Evolutionary conservation across 2,888 invertebrate genomes (phyloP), one percentile per base, ranked within the genome.

Genomic region (Spodoptera exigua): DNA sequence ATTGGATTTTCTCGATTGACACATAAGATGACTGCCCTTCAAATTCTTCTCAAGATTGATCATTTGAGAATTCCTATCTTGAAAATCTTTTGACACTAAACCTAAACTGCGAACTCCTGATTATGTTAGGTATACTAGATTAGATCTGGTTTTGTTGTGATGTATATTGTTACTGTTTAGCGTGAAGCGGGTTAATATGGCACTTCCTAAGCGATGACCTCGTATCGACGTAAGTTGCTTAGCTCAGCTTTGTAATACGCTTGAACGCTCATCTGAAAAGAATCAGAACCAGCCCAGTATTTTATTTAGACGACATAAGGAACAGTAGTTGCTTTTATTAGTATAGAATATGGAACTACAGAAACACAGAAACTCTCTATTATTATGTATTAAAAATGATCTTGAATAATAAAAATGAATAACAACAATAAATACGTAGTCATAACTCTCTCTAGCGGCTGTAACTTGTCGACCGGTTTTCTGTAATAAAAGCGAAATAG

Each of bases 401-500:
- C 34, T 48, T 40, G 14, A 51, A 48, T 52, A 17, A 53, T 66
- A 56, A 53, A 53, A 53, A 64, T 17, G 47, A 72, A 34, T 49
- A 55, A 47, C 45, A 55, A 53, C 47, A 59, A 45, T 72, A 72
- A 69, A 60, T 58, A 53, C 45, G 53, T 43, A 58, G 52, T 53
- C 65, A 60, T 71, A 64, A 64, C 53, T 72, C 45, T 36, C 32
- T 43, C 14, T n/a, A 60, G 52, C 48, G 44, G 41, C 55, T 21
- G 65, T 58, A 66, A 66, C 45, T 66, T 53, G 61, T 43, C 59
- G 48, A 55, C 51, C 36, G 44, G 56, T 61, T 74, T 44, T 47
- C 41, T 60, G 61, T 70, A 70, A 63, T 68, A 75, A 73, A 73
- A 66, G 21, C 35, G 47, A 64, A 61, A 73, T 61, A 70, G 58